Evolutionary conservation across 2,797 vertebrate genomes (phyloP).

Genomic region (Melanotaenia maccullochi): DNA sequence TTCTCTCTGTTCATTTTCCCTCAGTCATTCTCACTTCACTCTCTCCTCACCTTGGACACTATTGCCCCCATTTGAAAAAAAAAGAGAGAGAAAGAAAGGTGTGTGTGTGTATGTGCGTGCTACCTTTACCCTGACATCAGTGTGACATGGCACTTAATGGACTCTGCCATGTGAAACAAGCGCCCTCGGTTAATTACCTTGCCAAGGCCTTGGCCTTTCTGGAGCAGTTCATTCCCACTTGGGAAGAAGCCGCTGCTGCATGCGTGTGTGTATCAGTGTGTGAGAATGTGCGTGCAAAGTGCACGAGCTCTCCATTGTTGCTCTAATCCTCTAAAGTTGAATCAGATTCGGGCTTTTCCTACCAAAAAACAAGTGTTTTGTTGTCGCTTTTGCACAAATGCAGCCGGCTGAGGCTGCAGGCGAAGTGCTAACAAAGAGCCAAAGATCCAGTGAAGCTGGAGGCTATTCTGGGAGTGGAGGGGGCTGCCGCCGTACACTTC

Average conservation of each 20-base stretch:
- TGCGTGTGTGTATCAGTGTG: slow-evolving; percentile 11
- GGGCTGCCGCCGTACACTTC: slow-evolving; percentile 53
- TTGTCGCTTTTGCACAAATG: slow-evolving; percentile 60
- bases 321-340: slow-evolving; percentile 76
- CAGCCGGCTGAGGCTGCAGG: slow-evolving; percentile 60
- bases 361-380: slow-evolving; percentile 77
- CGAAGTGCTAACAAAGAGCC: slow-evolving; percentile 64
- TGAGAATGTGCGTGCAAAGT: slow-evolving; percentile 4
- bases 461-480: slow-evolving; percentile 75
- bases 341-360: slow-evolving; percentile 71
- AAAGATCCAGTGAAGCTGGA: slow-evolving; percentile 67
- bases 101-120: slow-evolving; percentile 35
- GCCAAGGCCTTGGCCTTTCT: slow-evolving; percentile 81
- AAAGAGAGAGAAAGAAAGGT: slow-evolving; percentile 13
- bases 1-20: slow-evolving; percentile 55
- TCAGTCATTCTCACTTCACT: slow-evolving; percentile 65
- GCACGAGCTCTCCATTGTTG: slow-evolving; percentile 59
- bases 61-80: slow-evolving; percentile 43
- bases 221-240: slow-evolving; percentile 76
- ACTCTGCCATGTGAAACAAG: slow-evolving; percentile 85
- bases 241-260: slow-evolving; percentile 54
- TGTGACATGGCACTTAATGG: slow-evolving; percentile 83
- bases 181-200: slow-evolving; percentile 82
- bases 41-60: slow-evolving; percentile 57
- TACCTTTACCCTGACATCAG: slow-evolving; percentile 79